phyloP scores from a whole-genome alignment of 2,888 invertebrate genomes.

The Conops quadrifasciatus region DNA sequence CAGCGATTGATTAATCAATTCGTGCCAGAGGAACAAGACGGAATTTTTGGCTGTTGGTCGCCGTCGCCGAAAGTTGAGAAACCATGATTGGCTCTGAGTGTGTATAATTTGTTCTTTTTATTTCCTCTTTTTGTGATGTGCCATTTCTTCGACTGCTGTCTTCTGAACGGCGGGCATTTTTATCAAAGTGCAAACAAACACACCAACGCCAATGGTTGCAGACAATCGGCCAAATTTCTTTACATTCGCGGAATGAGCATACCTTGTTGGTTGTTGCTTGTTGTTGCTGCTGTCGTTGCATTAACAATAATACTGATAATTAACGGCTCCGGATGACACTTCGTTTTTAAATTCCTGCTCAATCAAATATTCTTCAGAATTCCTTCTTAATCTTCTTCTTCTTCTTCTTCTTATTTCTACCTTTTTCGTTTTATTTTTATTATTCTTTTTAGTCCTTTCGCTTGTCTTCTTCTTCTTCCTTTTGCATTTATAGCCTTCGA shows the following conservation, averaged over 20 bases:
- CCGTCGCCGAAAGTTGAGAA: too few species aligned
- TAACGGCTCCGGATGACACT: slow-evolving; percentile 44
- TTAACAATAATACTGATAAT: slow-evolving; percentile 34
- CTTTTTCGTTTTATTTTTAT: background rate
- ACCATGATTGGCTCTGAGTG: too few species aligned
- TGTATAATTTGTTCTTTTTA: too few species aligned
- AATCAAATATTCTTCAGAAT: background rate
- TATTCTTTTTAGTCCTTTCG: background rate
- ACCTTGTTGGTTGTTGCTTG: background rate
- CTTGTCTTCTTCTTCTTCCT: background rate
- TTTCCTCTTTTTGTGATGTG: too few species aligned
- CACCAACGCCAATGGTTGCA: too few species aligned
- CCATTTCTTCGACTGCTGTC: too few species aligned
- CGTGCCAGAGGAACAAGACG: background rate
- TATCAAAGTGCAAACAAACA: too few species aligned
- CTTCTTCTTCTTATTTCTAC: background rate
- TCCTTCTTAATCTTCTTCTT: background rate
- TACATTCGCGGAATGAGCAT: slow-evolving; percentile 1
- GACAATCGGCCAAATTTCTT: too few species aligned
- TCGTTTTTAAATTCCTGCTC: slow-evolving; percentile 6
- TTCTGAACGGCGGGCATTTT: too few species aligned
- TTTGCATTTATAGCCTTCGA: too few species aligned
- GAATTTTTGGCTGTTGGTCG: background rate
- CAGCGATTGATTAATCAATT: slow-evolving; percentile 34
- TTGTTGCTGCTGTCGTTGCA: slow-evolving; percentile 4